Evolutionary conservation across 2,888 invertebrate species (phyloP), one percentile per base, ranked within the genome.

Genomic region (Phengaris arion): DNA sequence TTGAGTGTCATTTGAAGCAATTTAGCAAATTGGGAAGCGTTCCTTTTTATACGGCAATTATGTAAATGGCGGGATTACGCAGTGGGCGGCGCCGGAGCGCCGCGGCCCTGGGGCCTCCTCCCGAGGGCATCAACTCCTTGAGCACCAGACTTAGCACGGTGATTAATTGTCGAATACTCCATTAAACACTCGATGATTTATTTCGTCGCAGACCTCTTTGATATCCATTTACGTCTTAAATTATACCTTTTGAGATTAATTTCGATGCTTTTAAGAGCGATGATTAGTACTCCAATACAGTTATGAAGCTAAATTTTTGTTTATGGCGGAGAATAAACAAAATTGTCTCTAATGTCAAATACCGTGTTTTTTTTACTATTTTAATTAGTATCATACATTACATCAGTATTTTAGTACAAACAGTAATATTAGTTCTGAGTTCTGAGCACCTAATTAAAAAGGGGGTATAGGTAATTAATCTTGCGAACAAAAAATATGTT

Each of bases 41-140:
- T 92, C 89, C 88, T 93, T 93, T 94, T 94, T 94, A 94, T 93
- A 89, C 91, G 89, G 90, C 93, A 94, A 94, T 94, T 94, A 94
- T 94, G 93, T 93, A 94, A 94, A 94, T 94, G 92, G 93, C 86
- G 86, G 91, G 93, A 94, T 94, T 93, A 93, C 91, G 90, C 87
- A 86, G 89, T 89, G 89, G 92, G 92, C 90, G 92, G 90, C 83
- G 88, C 89, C 85, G 86, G 85, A 89, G 89, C 89, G 88, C 81
- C 35, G 35, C 35, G 35, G 35, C 3, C 3, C 4, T 35, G 35
- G 87, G 89, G 90, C 89, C 88, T 87, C 88, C 83, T 87, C 90
- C 86, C 87, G 81, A 81, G 86, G 86, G 86, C 83, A 85, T 81
- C 79, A 84, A 86, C 86, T 87, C 84, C 86, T 89, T 85, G 85